A percentile compares a stretch with the other conserved stretches of the same genome.
These are phyloP conservation scores for Sesamia inferens DNA, from an alignment of 2,888 invertebrate genomes.

Conservation along the genomic window DNA sequence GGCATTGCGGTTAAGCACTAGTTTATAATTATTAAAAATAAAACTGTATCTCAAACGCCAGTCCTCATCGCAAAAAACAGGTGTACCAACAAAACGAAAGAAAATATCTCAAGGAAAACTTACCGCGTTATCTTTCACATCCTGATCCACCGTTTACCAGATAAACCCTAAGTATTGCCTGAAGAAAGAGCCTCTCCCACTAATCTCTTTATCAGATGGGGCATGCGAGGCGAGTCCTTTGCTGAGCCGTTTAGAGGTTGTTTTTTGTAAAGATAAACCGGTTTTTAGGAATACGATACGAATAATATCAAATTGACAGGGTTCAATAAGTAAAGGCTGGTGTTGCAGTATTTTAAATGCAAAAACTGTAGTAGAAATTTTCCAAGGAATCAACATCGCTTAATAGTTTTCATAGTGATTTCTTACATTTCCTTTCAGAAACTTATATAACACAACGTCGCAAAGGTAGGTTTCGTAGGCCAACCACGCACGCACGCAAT, in stretches of 20 bases:
- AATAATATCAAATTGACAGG: constrained; percentile 33
- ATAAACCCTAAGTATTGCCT: constrained; percentile 63
- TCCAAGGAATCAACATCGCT: neutral
- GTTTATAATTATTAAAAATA: too few species aligned
- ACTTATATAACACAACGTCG: neutral
- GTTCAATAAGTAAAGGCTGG: neutral
- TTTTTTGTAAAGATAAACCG: constrained; percentile 56
- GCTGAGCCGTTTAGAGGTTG: constrained; percentile 43
- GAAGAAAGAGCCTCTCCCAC: constrained; percentile 61
- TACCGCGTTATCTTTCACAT: constrained; percentile 46
- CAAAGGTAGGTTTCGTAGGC: too few species aligned
- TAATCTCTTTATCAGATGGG: constrained; percentile 63
- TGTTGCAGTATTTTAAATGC: neutral
- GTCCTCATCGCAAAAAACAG: constrained; percentile 10
- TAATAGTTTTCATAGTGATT: neutral
- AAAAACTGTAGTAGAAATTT: neutral
- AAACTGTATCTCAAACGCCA: neutral
- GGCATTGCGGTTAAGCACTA: too few species aligned
- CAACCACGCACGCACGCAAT: neutral
- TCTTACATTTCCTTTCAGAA: neutral
- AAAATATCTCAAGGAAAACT: constrained; percentile 37
- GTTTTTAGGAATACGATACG: constrained; percentile 41
- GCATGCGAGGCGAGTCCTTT: constrained; percentile 55
- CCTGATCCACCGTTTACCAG: constrained; percentile 63
- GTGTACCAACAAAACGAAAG: constrained; percentile 22